A percentile compares a stretch with the other conserved stretches of the same genome.
Conservation (phyloP, 2,113 vertebrate genomes). For the Potamarius usumacintae region DNA sequence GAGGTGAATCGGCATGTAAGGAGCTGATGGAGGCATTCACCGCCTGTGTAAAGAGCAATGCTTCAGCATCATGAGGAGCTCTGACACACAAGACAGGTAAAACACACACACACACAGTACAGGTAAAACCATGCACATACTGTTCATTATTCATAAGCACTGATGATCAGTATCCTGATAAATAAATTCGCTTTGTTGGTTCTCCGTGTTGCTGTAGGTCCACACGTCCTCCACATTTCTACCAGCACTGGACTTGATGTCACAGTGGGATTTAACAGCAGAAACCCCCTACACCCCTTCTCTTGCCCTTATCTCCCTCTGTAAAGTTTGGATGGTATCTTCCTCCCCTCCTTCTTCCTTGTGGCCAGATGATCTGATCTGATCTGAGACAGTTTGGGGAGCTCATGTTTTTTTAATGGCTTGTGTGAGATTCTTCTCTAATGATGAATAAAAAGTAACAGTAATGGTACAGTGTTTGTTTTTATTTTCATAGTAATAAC, state of each 20-base stretch:
- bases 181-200: background rate
- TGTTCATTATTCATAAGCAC: background rate
- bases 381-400: background rate
- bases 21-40: conserved; percentile 76
- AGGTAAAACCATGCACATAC: too few relatives aligned
- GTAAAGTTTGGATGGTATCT: conserved; percentile 56
- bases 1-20: conserved; percentile 72
- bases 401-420: background rate
- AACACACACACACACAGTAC: background rate
- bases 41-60: conserved; percentile 72
- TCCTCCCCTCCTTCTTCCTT: conserved; percentile 43
- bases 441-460: conserved; percentile 69
- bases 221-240: conserved; percentile 69
- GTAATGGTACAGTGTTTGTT: conserved; percentile 46
- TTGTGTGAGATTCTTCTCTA: conserved; percentile 31
- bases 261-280: conserved; percentile 61
- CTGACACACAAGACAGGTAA: conserved; percentile 60
- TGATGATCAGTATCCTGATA: background rate
- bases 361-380: background rate
- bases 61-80: conserved; percentile 68
- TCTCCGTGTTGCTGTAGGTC: conserved; percentile 16
- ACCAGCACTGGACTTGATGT: conserved; percentile 69
- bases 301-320: conserved; percentile 28
- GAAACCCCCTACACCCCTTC: conserved; percentile 44
- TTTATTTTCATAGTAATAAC: background rate